These are phyloP conservation scores for Fratercula arctica DNA, from an alignment of 2,797 vertebrate species.

Conservation along the genomic window DNA sequence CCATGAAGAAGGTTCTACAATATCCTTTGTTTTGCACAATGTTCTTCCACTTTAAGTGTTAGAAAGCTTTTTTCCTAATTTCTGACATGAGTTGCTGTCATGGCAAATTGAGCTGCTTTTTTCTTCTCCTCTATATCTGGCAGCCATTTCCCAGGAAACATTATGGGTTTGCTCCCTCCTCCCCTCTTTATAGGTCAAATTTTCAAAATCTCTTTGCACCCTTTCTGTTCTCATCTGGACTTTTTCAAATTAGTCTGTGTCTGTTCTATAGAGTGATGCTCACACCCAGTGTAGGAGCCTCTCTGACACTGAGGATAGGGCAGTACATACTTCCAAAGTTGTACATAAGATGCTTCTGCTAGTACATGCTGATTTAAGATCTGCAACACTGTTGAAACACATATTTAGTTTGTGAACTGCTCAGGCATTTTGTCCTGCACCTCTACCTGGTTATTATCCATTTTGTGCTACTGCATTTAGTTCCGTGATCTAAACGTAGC, in stretches of 20 bases:
- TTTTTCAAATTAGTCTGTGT: background rate
- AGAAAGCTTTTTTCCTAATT: background rate
- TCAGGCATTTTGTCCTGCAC: background rate
- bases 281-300: background rate
- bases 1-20: background rate
- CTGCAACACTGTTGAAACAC: background rate
- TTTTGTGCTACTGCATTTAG: background rate
- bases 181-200: background rate
- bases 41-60: background rate
- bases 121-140: background rate
- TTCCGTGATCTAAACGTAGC: background rate
- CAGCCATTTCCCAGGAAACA: background rate
- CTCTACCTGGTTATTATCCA: background rate
- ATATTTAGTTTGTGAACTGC: background rate
- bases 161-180: background rate
- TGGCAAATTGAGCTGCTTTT: background rate
- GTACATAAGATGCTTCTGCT: background rate
- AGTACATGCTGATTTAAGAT: background rate
- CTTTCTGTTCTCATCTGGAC: background rate
- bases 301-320: background rate
- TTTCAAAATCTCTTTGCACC: background rate
- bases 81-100: background rate
- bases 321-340: background rate
- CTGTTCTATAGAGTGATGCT: background rate
- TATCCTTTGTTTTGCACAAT: background rate